Base-by-base conservation (phyloP, 1,140 invertebrate genomes). In the Drosophila navojoa region DNA sequence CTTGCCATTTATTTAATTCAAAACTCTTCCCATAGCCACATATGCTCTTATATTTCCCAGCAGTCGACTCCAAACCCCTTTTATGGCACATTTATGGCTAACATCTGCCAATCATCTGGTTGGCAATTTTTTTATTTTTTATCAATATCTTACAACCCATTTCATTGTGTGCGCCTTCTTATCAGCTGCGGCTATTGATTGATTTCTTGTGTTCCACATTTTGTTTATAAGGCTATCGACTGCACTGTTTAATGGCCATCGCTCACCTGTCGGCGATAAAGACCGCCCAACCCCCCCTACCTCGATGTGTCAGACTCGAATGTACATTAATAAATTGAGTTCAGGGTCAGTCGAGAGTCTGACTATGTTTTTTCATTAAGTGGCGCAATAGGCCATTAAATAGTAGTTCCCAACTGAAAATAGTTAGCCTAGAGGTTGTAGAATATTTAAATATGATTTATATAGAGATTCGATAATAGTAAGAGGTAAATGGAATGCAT, bases 151-250 rank as follows among this genome's bases (percentile, higher is more conserved):
- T 27, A 9, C 29, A 19, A n/a, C 9, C 4, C 22, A 45, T 13
- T 40, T 9, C 35, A 40, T 16, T 35, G 15, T 29, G 25, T 7
- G 4, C 32, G 10, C 22, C 44, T 35, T 5, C 55, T 74, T 77
- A 73, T 77, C 74, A 60, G 40, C 9, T 44, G 35, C 22, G 45
- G 63, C 19, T 61, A 42, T 61, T 86, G 74, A 86, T 86, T 74
- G 60, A 69, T 50, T 85, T 87, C 61, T 76, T 55, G 45, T 61
- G 82, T 78, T 72, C 58, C 47, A 62, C 40, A 57, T 62, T 49
- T 15, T 62, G 40, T 53, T 63, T 54, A 70, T 77, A 60, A 63
- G 69, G 42, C 81, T 74, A 84, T 77, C 55, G 29, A 81, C 70
- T 54, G 61, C 13, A 9, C 3, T 16, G 40, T 77, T 77, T 70